Conservation (phyloP, 2,113 vertebrate species). For the Microcebus lehilahytsara region DNA sequence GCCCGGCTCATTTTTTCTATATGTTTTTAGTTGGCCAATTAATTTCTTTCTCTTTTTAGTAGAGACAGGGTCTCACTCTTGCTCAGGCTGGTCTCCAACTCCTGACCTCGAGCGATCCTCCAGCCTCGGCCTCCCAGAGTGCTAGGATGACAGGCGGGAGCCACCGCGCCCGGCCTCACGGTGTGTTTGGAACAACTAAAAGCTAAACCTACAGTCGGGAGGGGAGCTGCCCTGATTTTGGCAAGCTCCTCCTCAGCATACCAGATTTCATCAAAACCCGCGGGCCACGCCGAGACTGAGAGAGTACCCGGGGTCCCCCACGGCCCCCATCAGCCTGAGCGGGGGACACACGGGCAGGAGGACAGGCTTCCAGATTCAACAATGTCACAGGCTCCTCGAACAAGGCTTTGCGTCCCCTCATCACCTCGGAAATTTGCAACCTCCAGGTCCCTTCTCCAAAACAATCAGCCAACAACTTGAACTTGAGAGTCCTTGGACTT, state of each 20-base stretch:
- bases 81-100: no score
- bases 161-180: background rate
- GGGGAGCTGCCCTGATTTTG: background rate
- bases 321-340: no score
- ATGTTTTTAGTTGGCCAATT: no score
- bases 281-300: background rate
- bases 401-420: background rate
- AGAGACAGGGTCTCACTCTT: no score
- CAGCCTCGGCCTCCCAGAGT: no score
- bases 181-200: constrained; percentile 52
- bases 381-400: background rate
- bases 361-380: background rate
- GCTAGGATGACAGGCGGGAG: no score
- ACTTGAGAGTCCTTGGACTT: constrained; percentile 22
- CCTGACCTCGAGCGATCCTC: no score
- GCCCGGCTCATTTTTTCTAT: no score
- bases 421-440: background rate
- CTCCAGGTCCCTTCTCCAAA: background rate
- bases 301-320: no score
- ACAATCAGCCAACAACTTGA: background rate
- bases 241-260: background rate
- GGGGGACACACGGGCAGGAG: no score
- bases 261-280: background rate
- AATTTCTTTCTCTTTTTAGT: no score
- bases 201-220: background rate